Evolutionary conservation across 2,113 vertebrate species (phyloP), one percentile per base, ranked within the genome.

Genomic region (Morone chrysops): DNA sequence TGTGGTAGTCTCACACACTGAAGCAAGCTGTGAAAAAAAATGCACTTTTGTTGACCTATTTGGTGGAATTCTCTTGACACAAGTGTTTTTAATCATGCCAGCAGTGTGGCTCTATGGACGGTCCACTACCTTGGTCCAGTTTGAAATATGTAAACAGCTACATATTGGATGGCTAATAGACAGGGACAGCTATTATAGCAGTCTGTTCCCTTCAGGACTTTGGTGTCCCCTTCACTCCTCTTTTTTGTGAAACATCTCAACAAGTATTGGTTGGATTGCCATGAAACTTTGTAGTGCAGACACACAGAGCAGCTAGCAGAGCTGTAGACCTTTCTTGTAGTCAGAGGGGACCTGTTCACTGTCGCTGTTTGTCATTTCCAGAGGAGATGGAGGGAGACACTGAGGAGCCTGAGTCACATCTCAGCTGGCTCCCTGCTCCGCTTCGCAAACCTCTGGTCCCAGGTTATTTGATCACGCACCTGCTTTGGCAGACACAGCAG

Each of bases 391-490:
- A 91, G 25, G 87, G 40, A 31, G 89, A 91, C n/a, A 8, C 84
- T 20, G 79, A 86, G 53, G 87, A 91, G 81, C 57, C 86, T 1
- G 90, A 94, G 80, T 91, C 92, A 0, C 87, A 2, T 45, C 89
- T 93, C 69, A 79, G 85, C 86, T 94, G 92, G 94, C 89, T 95
- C 78, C 80, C 85, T 1, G 70, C 89, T 63, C 22, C 72, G 0
- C 89, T 92, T 0, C 89, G 89, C 78, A 91, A 89, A 78, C 89
- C 92, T 69, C 83, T 89, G 75, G 87, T 70, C 70, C 1, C 89
- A 94, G 90, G 90, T 94, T 78, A 18, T 76, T 68, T 0, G 18
- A 69, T 25, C 60, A 0, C 68, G 54, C 41, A 31, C 38, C 50
- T 62, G 25, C 76, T 41, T 65, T 4, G 75, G 59, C 48, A 36